Base-by-base conservation (phyloP, 37 sponge, comb jelly and placozoan genomes). In the Halichondria panicea region DNA sequence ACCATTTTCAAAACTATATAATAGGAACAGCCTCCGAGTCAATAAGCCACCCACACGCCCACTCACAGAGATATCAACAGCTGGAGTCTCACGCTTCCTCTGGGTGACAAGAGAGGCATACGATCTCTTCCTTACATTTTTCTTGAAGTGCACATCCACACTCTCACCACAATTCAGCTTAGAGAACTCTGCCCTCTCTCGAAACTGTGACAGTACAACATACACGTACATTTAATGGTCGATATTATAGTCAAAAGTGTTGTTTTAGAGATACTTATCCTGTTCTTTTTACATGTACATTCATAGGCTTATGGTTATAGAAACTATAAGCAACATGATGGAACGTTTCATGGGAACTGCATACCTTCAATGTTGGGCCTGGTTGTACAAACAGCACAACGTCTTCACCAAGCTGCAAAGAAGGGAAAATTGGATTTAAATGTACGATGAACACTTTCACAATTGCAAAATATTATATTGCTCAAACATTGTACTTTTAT, bases 71-170 rank as follows among this genome's bases (percentile, higher is more conserved):
- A 83, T 35, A 25, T 75, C 67, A 27, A 83, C 37, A 40, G 55
- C 57, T 28, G 11, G 44, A n/a, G 54, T 50, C n/a, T 83, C 59
- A 21, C 55, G 33, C 43, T n/a, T 22, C 7, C 57, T 31, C 13
- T 38, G 38, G 18, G 39, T 34, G 15, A 83, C 22, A 28, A 83
- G 66, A 6, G 83, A 83, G 21, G 83, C 69, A 66, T 83, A 83
- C 18, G 83, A 83, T 36, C n/a, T 40, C 2, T 43, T 46, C 46
- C 67, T 41, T 11, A 27, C 22, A 7, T 40, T 50, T 43, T 46
- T 76, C 55, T 15, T 35, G 65, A 25, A 50, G 18, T 33, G 3
- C 41, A 84, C 18, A 32, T 84, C 78, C 1, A 46, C 78, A 42
- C 21, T 57, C n/a, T 70, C 71, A 12, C 50, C 66, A 55, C 43